Evolutionary conservation across 2,888 invertebrate species (phyloP).

Genomic region (Flabesymbios commensalis): DNA sequence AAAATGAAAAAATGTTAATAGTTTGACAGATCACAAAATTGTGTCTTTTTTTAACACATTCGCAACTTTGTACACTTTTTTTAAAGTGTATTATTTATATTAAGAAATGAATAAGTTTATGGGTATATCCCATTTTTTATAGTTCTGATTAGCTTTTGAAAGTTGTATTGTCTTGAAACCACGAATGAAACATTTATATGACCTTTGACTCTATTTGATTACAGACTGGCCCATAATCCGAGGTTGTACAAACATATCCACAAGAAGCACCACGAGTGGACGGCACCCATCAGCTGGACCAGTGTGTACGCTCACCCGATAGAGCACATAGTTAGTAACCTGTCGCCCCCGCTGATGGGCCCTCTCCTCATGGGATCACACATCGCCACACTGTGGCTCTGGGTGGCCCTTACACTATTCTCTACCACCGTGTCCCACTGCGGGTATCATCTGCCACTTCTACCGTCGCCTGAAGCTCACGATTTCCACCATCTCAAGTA

Average conservation of each 20-base stretch:
- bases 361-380: slow-evolving; percentile 69
- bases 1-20: no score
- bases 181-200: no score
- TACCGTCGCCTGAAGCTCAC: slow-evolving; percentile 83
- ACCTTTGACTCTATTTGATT: slow-evolving; percentile 35
- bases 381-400: slow-evolving; percentile 67
- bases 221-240: slow-evolving; percentile 74
- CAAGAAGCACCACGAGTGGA: slow-evolving; percentile 87
- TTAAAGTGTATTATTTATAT: no score
- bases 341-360: slow-evolving; percentile 74
- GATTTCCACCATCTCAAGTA: slow-evolving; percentile 84
- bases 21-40: no score
- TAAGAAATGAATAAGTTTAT: no score
- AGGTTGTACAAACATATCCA: slow-evolving; percentile 79
- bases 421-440: slow-evolving; percentile 82
- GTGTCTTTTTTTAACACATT: no score
- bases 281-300: slow-evolving; percentile 81
- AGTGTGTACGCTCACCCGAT: slow-evolving; percentile 81
- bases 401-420: slow-evolving; percentile 78
- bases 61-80: no score
- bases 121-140: no score
- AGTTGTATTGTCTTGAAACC: no score
- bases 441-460: slow-evolving; percentile 83
- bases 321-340: slow-evolving; percentile 75
- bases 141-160: no score